A percentile compares a stretch with the other conserved stretches of the same genome.
These are phyloP conservation scores for Stratiolaelaps scimitus DNA, from an alignment of 1,140 invertebrate species.

Conservation along the genomic window DNA sequence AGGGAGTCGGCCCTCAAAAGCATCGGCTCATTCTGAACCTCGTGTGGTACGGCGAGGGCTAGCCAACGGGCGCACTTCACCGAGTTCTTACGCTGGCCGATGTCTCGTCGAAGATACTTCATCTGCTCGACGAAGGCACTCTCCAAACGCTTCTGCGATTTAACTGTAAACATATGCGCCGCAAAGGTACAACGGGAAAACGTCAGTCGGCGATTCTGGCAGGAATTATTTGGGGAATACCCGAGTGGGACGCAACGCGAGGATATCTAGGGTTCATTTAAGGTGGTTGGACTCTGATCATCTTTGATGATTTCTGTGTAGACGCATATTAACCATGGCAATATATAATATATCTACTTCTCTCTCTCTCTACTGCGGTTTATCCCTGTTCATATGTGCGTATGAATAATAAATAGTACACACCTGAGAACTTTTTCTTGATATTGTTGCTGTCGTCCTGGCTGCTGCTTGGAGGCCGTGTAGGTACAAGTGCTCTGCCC, in stretches of 20 bases:
- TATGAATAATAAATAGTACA: no score
- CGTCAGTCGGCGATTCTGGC: no score
- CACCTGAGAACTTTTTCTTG: slow-evolving; percentile 24
- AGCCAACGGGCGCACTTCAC: slow-evolving; percentile 25
- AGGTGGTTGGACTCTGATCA: no score
- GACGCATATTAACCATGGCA: no score
- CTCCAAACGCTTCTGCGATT: slow-evolving; percentile 13
- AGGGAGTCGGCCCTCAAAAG: not conserved
- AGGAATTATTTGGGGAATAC: slow-evolving; percentile 6
- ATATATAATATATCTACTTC: no score
- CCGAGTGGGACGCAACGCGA: not conserved
- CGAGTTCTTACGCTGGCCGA: slow-evolving; percentile 18
- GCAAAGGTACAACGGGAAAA: not conserved
- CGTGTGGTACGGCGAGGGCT: not conserved
- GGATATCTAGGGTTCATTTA: no score
- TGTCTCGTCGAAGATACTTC: slow-evolving; percentile 23
- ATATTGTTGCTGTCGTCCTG: slow-evolving; percentile 3
- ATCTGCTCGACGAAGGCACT: slow-evolving; percentile 24
- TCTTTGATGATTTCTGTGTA: no score
- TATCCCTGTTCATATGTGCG: no score
- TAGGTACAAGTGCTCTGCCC: not conserved
- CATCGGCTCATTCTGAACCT: slow-evolving; percentile 18
- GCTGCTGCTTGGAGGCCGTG: not conserved
- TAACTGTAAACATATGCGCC: not conserved
- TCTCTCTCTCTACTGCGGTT: no score